Base-by-base conservation (phyloP, 2,797 vertebrate species). In the Acanthopagrus latus region DNA sequence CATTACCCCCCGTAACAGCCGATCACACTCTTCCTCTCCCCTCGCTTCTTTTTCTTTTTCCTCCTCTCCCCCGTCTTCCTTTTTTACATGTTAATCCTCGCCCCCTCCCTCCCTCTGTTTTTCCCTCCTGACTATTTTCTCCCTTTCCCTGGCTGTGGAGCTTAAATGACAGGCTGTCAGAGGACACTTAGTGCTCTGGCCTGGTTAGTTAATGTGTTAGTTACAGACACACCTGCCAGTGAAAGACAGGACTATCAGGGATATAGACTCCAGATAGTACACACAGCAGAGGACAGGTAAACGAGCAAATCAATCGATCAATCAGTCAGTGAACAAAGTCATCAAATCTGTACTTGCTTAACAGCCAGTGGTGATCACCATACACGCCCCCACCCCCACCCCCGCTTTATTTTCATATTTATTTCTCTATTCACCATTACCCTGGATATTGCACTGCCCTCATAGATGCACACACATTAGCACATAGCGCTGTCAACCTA, bases 401-500 rank as follows among this genome's bases (percentile, higher is more conserved):
- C 29, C 29, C 29, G 29, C 6, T 85, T 64, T 85, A 88, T 87
- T 90, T 89, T 87, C 85, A 88, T 89, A 87, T 91, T 89, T 86
- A 78, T 89, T 84, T 83, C 89, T 89, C 82, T 67, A 77, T 83
- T 80, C 80, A 69, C 81, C 82, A 88, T 86, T 85, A 87, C 79
- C 72, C 80, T 65, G 88, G 79, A 83, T 88, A 85, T 87, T 89
- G 82, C 87, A 11, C 89, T 91, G 89, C 88, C 90, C 89, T 92
- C 86, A 83, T 90, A 83, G 90, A 93, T 87, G 88, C 91, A 92
- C 91, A 91, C 88, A 89, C 91, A 92, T 91, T 92, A 91, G 90
- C 91, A 90, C 92, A 88, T 87, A 94, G 90, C 86, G 90, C 92
- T 93, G 91, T 91, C 92, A 94, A 93, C 92, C 94, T 95, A 95